phyloP scores from a whole-genome alignment of 2,113 vertebrate species.

The Gymnorhina tibicen region DNA sequence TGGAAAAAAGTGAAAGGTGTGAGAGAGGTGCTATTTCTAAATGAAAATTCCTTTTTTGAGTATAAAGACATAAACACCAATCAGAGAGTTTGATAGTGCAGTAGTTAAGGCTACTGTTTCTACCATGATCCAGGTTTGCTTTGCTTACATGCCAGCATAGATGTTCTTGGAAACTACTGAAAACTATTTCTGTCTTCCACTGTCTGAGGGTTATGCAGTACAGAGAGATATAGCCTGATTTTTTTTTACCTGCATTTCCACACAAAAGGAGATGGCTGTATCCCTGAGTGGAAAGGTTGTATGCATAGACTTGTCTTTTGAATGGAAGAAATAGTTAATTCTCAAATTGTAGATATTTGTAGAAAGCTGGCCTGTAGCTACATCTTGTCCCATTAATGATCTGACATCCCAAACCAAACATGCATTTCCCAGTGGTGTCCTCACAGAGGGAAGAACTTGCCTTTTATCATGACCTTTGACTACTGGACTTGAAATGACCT shows the following conservation, averaged over 20 bases:
- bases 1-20: not conserved
- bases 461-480: slow-evolving; percentile 26
- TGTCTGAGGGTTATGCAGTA: not conserved
- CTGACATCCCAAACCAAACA: not conserved
- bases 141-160: not conserved
- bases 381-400: not conserved
- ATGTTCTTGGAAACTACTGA: not conserved
- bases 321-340: not conserved
- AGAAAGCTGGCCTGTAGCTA: not conserved
- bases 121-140: not conserved
- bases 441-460: not conserved
- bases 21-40: not conserved
- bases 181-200: not conserved
- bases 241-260: not conserved
- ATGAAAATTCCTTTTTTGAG: not conserved
- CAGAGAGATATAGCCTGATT: not conserved
- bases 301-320: not conserved
- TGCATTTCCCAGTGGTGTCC: not conserved
- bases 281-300: not conserved
- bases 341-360: not conserved
- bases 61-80: not conserved
- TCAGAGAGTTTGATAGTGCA: not conserved
- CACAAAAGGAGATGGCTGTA: not conserved
- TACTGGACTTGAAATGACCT: slow-evolving; percentile 32
- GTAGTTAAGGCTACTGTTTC: not conserved